Percentiles rank a stretch among this genome's conserved stretches.
Conservation (phyloP, 2,113 vertebrate species). For the Gavialis gangeticus region DNA sequence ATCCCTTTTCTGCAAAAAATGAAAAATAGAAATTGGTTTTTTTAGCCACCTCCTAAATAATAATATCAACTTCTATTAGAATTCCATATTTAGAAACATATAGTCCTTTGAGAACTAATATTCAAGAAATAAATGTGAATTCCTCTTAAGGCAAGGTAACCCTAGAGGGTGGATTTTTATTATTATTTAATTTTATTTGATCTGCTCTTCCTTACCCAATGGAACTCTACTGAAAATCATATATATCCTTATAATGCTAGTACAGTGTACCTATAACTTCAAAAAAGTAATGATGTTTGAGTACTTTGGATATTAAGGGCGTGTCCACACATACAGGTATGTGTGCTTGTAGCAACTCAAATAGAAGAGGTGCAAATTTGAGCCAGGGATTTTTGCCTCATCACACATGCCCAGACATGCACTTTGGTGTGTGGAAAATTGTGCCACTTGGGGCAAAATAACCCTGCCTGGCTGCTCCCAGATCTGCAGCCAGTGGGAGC, state of each 20-base stretch:
- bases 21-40: background rate
- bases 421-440: too few relatives aligned
- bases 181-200: background rate
- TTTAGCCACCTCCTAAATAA: background rate
- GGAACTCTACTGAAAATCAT: background rate
- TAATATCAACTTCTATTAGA: background rate
- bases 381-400: too few relatives aligned
- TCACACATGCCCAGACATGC: too few relatives aligned
- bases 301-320: too few relatives aligned
- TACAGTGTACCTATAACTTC: background rate
- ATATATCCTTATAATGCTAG: background rate
- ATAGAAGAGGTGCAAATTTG: too few relatives aligned
- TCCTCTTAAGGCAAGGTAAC: background rate
- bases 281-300: too few relatives aligned
- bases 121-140: background rate
- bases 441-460: too few relatives aligned
- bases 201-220: background rate
- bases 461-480: too few relatives aligned
- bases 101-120: background rate
- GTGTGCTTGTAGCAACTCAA: too few relatives aligned
- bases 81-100: background rate
- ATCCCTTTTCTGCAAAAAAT: background rate
- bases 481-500: too few relatives aligned
- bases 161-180: background rate
- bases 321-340: too few relatives aligned